Evolutionary conservation across 64 coral and sea anemone species (phyloP), one percentile per base, ranked within the genome.

Genomic region (Montipora capricornis): DNA sequence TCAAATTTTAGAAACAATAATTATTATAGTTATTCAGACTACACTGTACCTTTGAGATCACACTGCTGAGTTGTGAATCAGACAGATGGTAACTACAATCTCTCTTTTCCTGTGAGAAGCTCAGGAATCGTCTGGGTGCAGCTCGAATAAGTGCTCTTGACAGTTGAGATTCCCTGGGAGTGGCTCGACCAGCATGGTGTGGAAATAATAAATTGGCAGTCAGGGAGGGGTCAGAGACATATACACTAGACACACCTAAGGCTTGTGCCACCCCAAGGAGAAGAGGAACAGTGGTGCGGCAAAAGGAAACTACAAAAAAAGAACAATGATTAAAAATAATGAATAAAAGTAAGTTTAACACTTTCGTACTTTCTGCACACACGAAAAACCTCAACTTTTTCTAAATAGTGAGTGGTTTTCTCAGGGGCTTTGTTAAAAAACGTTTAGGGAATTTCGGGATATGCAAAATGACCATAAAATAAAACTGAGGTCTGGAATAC

Each of bases 221-320:
- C 19, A 94, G 83, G 68, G 91, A 71, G 44, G 88, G 68, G 68
- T 83, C 53, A 2, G 85, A 93, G 20, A 91, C 76, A 80, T 92
- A 84, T 1, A 88, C 90, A 80, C 92, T 94, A 8, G 95, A 94
- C 6, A 92, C 80, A 24, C 98, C 95, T 12, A 99, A 80, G 4
- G 98, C 98, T 90, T 99, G 95, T 4, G 95, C 78, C 64, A 99
- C 81, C 17, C 98, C 98, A 52, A 99, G 85, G 17, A 99, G 75
- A 5, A 99, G 77, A 12, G 98, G 98, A 52, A 99, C 20, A 22
- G 95, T 95, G 46, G 91, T 90, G 61, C 67, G 71, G 80, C 98
- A 99, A 11, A 96, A 66, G 51, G 78, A 53, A 47, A 76, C 98
- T 99, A 48, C 2, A 50, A 82, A 44, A 90, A 10, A 59, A 8